A percentile compares a stretch with the other conserved stretches of the same genome.
phyloP scores from a whole-genome alignment of 2,888 invertebrate species.

The Schizaphis graminum region DNA sequence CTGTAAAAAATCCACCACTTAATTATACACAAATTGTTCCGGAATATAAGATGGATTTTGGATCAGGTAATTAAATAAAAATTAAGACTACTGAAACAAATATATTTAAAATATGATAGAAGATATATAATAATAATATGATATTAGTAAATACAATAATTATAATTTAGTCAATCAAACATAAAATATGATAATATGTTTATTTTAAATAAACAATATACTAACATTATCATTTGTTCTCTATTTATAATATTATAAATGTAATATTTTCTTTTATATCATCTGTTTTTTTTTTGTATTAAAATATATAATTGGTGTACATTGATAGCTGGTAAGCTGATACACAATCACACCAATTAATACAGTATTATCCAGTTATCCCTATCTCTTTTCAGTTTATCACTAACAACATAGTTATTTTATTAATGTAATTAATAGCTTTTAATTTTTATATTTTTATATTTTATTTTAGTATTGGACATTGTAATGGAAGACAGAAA shows the following conservation, averaged over 20 bases:
- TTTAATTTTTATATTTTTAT: neutral
- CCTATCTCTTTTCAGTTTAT: neutral
- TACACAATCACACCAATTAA: neutral
- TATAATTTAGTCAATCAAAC: neutral
- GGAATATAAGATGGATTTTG: neutral
- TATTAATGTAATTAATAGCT: neutral
- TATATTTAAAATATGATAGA: neutral
- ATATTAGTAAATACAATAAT: neutral
- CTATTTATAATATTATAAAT: neutral
- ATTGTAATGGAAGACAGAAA: neutral
- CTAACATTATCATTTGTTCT: neutral
- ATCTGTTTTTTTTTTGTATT: neutral
- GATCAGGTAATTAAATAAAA: neutral
- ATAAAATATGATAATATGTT: neutral
- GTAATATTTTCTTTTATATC: too few species aligned
- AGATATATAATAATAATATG: neutral
- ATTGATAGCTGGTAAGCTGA: too few species aligned
- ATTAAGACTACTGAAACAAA: neutral
- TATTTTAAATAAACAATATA: neutral
- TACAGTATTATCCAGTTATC: neutral
- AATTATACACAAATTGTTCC: slow-evolving; percentile 50
- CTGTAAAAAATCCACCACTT: neutral
- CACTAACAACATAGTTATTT: neutral
- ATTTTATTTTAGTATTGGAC: neutral
- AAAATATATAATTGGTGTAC: neutral